These are phyloP conservation scores for Paramormyrops kingsleyae DNA, from an alignment of 2,113 vertebrate species.

Conservation along the genomic window DNA sequence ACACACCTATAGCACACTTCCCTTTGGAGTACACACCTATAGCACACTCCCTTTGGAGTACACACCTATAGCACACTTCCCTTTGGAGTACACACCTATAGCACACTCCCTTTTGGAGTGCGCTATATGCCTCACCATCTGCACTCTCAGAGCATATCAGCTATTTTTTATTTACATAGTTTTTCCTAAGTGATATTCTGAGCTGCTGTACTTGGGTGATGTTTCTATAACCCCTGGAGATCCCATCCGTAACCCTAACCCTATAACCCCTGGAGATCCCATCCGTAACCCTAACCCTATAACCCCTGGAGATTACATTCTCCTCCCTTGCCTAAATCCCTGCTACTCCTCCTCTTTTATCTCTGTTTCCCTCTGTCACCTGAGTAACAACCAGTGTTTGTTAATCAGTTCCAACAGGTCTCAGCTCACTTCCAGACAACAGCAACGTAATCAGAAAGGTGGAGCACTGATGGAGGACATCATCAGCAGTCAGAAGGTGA, in stretches of 20 bases:
- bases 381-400: slow-evolving; percentile 65
- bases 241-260: background rate
- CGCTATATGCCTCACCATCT: background rate
- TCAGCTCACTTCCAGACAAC: slow-evolving; percentile 71
- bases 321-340: slow-evolving; percentile 53
- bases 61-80: too few relatives aligned
- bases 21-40: too few relatives aligned
- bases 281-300: background rate
- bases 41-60: too few relatives aligned
- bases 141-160: slow-evolving; percentile 47
- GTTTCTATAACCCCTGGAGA: background rate
- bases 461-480: slow-evolving; percentile 83
- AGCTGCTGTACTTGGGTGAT: background rate
- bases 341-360: slow-evolving; percentile 46
- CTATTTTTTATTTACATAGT: slow-evolving; percentile 1
- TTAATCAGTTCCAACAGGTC: slow-evolving; percentile 86
- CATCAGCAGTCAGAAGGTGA: slow-evolving; percentile 80
- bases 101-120: background rate
- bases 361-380: slow-evolving; percentile 46
- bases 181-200: background rate
- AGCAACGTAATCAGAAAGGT: slow-evolving; percentile 75
- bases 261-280: background rate
- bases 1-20: too few relatives aligned
- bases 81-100: too few relatives aligned
- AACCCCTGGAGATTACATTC: slow-evolving; percentile 1